A percentile compares a stretch with the other conserved stretches of the same genome.
These are phyloP conservation scores for Stigmatopora nigra DNA, from an alignment of 2,113 vertebrate genomes.

Conservation along the genomic window DNA sequence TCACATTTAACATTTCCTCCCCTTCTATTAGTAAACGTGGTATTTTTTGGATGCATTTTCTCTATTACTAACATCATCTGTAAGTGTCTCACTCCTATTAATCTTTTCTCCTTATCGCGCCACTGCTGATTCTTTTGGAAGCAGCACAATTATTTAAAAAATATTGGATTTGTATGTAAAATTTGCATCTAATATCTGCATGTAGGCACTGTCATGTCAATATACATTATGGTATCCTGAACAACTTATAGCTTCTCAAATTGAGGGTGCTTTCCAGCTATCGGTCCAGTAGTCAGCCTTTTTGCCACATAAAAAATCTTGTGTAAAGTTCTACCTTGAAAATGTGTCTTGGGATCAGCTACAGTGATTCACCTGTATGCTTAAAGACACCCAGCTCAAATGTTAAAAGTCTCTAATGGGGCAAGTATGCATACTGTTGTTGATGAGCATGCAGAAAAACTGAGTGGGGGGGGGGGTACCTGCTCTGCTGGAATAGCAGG, in stretches of 20 bases:
- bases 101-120: constrained; percentile 10
- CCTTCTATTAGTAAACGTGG: too few species aligned
- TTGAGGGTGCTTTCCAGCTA: constrained; percentile 31
- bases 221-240: constrained; percentile 44
- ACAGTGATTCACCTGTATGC: neutral
- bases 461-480: constrained; percentile 27
- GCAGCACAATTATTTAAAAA: neutral
- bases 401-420: constrained; percentile 39
- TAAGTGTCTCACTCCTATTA: too few species aligned
- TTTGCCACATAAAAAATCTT: neutral
- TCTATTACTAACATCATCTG: too few species aligned
- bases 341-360: neutral
- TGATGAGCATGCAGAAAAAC: constrained; percentile 40
- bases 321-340: neutral
- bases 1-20: too few species aligned
- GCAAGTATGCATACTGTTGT: constrained; percentile 66
- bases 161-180: constrained; percentile 5
- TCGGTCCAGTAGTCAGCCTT: constrained; percentile 24
- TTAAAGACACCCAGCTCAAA: constrained; percentile 1
- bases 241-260: constrained; percentile 7
- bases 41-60: too few species aligned
- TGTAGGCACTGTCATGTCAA: constrained; percentile 50
- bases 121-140: constrained; percentile 17
- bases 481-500: constrained; percentile 40
- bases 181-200: constrained; percentile 35